Percentiles rank a stretch among this genome's conserved stretches.
These are phyloP conservation scores for Spodoptera littoralis DNA, from an alignment of 2,888 invertebrate genomes.

Conservation along the genomic window DNA sequence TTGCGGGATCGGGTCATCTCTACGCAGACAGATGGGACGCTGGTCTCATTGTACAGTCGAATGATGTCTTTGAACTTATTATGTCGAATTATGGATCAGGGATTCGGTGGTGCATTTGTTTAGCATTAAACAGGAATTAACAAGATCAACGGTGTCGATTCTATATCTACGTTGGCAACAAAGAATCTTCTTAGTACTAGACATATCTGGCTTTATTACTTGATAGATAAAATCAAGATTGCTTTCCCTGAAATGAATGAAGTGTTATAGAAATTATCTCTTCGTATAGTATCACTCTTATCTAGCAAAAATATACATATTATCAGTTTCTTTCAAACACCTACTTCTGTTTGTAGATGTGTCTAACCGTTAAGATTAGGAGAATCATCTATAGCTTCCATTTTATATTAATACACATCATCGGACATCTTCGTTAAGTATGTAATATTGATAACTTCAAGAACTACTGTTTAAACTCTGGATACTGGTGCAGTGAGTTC, in stretches of 20 bases:
- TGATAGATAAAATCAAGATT: too few relatives aligned
- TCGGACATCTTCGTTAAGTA: constrained; percentile 4
- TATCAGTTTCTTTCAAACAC: too few relatives aligned
- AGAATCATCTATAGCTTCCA: too few relatives aligned
- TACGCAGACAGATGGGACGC: constrained; percentile 31
- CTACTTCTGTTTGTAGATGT: too few relatives aligned
- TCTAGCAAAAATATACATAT: too few relatives aligned
- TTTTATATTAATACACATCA: constrained; percentile 3
- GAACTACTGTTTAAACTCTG: constrained; percentile 26
- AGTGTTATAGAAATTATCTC: too few relatives aligned
- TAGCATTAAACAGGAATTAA: constrained; percentile 4
- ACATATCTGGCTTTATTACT: too few relatives aligned
- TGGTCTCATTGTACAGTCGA: constrained; percentile 32
- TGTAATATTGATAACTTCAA: constrained; percentile 26
- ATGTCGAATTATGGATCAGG: constrained; percentile 7
- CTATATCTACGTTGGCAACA: not conserved
- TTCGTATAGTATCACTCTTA: too few relatives aligned
- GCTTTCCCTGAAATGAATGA: too few relatives aligned
- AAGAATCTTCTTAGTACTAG: not conserved
- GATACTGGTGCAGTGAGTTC: constrained; percentile 28
- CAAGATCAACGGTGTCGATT: not conserved
- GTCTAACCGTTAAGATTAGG: too few relatives aligned
- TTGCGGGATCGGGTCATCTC: constrained; percentile 44
- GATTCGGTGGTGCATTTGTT: constrained; percentile 12
- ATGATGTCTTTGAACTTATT: constrained; percentile 38